A percentile compares a stretch with the other conserved stretches of the same genome.
phyloP scores from a whole-genome alignment of 1,140 invertebrate genomes.

The Octopus sinensis region DNA sequence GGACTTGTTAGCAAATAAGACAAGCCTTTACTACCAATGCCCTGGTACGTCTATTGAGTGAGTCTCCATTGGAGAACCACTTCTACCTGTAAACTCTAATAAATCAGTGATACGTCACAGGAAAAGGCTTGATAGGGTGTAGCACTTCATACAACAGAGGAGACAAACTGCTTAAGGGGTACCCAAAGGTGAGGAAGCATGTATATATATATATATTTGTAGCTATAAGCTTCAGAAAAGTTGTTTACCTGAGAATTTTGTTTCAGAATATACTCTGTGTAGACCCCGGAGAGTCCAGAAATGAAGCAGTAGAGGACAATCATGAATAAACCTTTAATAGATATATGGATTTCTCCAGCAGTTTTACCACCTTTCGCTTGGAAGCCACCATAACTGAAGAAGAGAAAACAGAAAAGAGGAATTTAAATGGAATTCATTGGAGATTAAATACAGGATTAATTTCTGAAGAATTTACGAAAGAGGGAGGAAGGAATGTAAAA shows the following conservation, averaged over 20 bases:
- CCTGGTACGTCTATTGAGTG: background rate
- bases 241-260: conserved; percentile 34
- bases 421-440: too few relatives aligned
- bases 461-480: too few relatives aligned
- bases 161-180: too few relatives aligned
- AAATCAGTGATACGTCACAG: too few relatives aligned
- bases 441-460: too few relatives aligned
- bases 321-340: conserved; percentile 44
- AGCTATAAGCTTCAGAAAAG: background rate
- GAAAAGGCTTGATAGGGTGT: too few relatives aligned
- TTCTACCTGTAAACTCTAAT: background rate
- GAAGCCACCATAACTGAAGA: conserved; percentile 37
- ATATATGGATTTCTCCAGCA: conserved; percentile 40
- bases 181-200: too few relatives aligned
- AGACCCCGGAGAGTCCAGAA: conserved; percentile 52
- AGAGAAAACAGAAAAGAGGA: background rate
- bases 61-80: background rate
- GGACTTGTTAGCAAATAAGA: too few relatives aligned
- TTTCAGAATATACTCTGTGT: conserved; percentile 55
- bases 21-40: too few relatives aligned
- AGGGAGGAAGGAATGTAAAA: too few relatives aligned
- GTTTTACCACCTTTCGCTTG: conserved; percentile 17
- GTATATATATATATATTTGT: too few relatives aligned
- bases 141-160: too few relatives aligned
- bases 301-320: conserved; percentile 46